phyloP scores from a whole-genome alignment of 2,888 invertebrate species.

The Chrysina gloriosa region DNA sequence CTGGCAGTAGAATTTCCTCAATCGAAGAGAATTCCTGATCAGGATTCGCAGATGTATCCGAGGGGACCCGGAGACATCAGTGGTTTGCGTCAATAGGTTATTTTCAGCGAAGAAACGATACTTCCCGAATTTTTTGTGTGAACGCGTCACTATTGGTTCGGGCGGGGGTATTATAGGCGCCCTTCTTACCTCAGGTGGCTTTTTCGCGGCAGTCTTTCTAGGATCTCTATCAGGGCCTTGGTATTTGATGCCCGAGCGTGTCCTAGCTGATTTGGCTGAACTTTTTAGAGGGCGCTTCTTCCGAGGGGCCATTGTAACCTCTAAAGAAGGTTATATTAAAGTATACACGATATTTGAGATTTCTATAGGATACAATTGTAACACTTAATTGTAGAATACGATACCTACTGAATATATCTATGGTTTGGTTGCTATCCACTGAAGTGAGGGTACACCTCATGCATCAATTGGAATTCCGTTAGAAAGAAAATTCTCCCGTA shows the following conservation, averaged over 20 bases:
- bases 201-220: constrained; percentile 2
- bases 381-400: no score
- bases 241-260: constrained; percentile 40
- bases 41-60: constrained; percentile 57
- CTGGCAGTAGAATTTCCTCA: constrained; percentile 16
- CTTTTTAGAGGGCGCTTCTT: constrained; percentile 46
- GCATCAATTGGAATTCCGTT: no score
- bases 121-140: constrained; percentile 71
- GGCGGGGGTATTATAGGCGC: background rate
- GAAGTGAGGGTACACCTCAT: no score
- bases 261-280: constrained; percentile 38
- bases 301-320: constrained; percentile 47
- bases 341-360: no score
- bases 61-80: background rate
- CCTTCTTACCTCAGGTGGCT: constrained; percentile 15
- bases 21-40: constrained; percentile 61
- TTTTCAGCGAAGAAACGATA: constrained; percentile 67
- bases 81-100: constrained; percentile 38
- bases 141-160: constrained; percentile 35
- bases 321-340: no score
- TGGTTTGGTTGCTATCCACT: no score
- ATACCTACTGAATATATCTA: no score
- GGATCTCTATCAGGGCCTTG: background rate
- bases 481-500: no score
- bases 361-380: no score